These are phyloP conservation scores for Peromyscus polionotus DNA, from an alignment of 2,113 vertebrate genomes.

Conservation along the genomic window DNA sequence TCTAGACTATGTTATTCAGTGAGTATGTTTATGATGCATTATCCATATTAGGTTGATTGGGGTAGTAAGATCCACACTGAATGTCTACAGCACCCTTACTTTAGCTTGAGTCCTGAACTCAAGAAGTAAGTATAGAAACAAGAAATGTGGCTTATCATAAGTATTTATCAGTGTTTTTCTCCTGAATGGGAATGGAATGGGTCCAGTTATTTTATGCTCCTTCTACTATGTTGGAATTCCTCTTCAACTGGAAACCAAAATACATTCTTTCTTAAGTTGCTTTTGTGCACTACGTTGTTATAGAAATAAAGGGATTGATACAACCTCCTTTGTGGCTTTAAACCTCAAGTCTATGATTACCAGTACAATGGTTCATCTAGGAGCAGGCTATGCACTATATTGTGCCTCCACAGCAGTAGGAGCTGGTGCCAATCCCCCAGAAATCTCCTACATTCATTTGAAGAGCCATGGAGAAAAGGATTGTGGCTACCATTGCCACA, in stretches of 20 bases:
- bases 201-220: background rate
- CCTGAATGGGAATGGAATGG: background rate
- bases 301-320: background rate
- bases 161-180: background rate
- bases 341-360: background rate
- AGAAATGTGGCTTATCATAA: background rate
- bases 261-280: background rate
- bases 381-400: background rate
- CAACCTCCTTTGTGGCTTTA: background rate
- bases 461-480: background rate
- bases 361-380: background rate
- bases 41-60: background rate
- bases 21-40: background rate
- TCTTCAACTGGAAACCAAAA: background rate
- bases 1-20: background rate
- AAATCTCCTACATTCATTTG: background rate
- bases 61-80: background rate
- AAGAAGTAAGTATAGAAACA: background rate
- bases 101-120: background rate
- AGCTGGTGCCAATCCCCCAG: background rate
- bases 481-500: background rate
- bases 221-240: background rate
- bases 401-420: rapidly evolving
- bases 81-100: background rate
- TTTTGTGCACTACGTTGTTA: background rate